Conservation (phyloP, 2,888 invertebrate species). For the Eristalis intricaria region DNA sequence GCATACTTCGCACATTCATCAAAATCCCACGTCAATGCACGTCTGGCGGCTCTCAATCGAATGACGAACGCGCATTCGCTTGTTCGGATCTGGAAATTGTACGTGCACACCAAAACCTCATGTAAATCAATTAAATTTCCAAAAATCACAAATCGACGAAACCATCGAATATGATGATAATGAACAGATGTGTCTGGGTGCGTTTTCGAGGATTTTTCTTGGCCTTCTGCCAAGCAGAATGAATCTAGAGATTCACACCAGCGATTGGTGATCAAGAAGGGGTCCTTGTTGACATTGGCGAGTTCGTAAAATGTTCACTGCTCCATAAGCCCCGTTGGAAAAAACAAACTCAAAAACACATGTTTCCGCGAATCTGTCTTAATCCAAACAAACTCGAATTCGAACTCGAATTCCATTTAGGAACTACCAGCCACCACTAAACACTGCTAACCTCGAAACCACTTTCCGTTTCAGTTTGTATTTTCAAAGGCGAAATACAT, state of each 20-base stretch:
- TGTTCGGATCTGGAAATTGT: not conserved
- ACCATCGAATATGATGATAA: not conserved
- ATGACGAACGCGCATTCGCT: not conserved
- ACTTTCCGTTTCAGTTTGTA: not conserved
- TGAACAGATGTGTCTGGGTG: not conserved
- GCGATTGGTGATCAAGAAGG: too few relatives aligned
- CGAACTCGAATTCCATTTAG: not conserved
- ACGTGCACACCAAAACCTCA: not conserved
- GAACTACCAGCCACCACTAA: not conserved
- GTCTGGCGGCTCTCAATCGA: not conserved
- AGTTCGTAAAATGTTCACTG: too few relatives aligned
- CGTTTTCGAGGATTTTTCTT: not conserved
- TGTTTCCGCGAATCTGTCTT: not conserved
- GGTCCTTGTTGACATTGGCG: too few relatives aligned
- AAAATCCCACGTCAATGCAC: not conserved
- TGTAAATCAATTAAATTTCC: too few relatives aligned
- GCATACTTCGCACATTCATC: not conserved
- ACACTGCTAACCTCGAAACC: not conserved
- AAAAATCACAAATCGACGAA: not conserved
- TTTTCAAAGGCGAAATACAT: not conserved
- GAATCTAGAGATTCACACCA: too few relatives aligned
- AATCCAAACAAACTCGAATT: not conserved
- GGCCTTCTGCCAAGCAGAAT: not conserved
- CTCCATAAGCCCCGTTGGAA: too few relatives aligned
- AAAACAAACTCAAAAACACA: too few relatives aligned